Base-by-base conservation (phyloP, 2,888 invertebrate genomes). In the Catocala sponsa region DNA sequence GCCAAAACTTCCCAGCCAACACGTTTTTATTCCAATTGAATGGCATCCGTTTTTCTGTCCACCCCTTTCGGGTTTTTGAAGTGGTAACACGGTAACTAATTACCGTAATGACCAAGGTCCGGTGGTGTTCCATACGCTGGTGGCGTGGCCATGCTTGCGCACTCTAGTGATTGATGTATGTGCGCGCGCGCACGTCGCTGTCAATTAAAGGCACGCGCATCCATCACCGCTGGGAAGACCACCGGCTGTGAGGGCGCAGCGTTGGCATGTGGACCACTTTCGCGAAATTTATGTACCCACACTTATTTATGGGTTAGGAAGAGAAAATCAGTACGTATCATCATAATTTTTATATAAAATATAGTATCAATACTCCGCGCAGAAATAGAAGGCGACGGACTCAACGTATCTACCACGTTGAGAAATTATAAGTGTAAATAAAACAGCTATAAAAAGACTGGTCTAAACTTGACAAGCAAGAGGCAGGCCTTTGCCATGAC, bases 181-280 rank as follows among this genome's bases (percentile, higher is more conserved):
- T 62, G 70, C 65, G 69, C 54, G 64, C 70, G 72, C 66, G 66
- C 78, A 65, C 61, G 80, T 74, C 72, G 76, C 84, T 86, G 85
- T 85, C 86, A 86, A 85, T 85, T 85, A 85, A 72, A 76, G 71
- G 84, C 77, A 65, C 74, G 80, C 79, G 75, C 84, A 82, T 85
- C 84, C 80, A 80, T 83, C 85, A 85, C 78, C 4, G 63, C 63
- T 32, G 54, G 33, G 68, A 57, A 71, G 60, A 68, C 71, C 73
- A 63, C 76, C 65, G 63, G 55, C 65, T 15, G 49, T 38, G 66
- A 56, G 33, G 47, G 50, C 48, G 11, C 41, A 10, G 12, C 35
- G 15, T 15, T n/a, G 55, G 52, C 51, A 50, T 58, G 63, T n/a
- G 15, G 55, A 12, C 44, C 12, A 50, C 55, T 50, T 41, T 41